These are phyloP conservation scores for Grammomys dolichurus DNA, from an alignment of 2,113 vertebrate genomes.

Conservation along the genomic window DNA sequence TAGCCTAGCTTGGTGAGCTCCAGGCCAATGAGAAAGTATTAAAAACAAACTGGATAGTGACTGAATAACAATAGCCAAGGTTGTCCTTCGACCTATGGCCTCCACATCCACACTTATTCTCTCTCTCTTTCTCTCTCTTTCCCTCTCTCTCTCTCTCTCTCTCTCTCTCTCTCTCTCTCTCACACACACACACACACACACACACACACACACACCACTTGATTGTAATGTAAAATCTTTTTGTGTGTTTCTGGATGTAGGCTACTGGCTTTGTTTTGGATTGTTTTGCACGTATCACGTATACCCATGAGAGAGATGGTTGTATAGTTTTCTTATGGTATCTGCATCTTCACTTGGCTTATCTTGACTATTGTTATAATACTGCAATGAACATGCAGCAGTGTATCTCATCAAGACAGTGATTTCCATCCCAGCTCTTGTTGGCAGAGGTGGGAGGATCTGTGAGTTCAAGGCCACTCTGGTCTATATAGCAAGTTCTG, in stretches of 20 bases:
- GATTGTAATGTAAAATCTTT: background rate
- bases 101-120: too few species aligned
- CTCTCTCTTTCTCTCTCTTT: too few species aligned
- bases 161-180: background rate
- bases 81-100: background rate
- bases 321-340: background rate
- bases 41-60: background rate
- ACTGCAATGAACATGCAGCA: background rate
- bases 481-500: background rate
- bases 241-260: background rate
- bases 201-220: background rate
- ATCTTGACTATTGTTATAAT: background rate
- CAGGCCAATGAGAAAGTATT: background rate
- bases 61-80: background rate
- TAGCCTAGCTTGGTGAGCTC: background rate
- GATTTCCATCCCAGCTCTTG: background rate
- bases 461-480: background rate
- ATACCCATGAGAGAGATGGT: background rate
- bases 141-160: too few species aligned
- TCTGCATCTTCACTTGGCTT: background rate
- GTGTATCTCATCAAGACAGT: background rate
- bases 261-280: background rate
- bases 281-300: background rate
- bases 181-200: background rate
- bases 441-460: background rate